A percentile compares a stretch with the other conserved stretches of the same genome.
These are phyloP conservation scores for Yponomeuta sedellus DNA, from an alignment of 2,888 invertebrate species.

Conservation along the genomic window DNA sequence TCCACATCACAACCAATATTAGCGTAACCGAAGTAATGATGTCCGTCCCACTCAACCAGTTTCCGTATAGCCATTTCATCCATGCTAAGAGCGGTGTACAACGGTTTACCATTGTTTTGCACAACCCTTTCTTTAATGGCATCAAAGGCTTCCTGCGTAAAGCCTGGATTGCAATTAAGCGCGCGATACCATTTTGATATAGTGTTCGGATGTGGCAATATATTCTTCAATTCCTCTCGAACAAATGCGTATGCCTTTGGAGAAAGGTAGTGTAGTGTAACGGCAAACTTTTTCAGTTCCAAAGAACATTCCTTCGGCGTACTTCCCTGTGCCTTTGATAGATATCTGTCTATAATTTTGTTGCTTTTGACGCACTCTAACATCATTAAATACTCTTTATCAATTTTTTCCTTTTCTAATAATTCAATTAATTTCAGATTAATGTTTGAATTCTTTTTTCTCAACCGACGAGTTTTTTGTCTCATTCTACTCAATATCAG, in stretches of 20 bases:
- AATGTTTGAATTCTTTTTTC: no score
- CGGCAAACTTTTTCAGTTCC: conserved; percentile 9
- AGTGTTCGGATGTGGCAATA: conserved; percentile 6
- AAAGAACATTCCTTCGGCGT: background rate
- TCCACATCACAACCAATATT: conserved; percentile 21
- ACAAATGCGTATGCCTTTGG: background rate
- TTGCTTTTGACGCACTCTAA: conserved; percentile 1
- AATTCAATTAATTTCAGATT: no score
- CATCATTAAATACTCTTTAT: conserved; percentile 6
- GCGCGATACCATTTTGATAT: conserved; percentile 6
- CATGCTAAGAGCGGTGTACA: conserved; percentile 18
- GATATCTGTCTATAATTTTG: conserved; percentile 3
- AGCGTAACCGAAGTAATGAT: conserved; percentile 14
- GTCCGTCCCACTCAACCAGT: conserved; percentile 19
- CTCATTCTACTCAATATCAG: no score
- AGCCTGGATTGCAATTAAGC: conserved; percentile 9
- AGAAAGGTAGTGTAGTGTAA: conserved; percentile 7
- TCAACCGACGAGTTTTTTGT: no score
- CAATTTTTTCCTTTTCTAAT: background rate
- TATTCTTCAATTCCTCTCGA: conserved; percentile 2
- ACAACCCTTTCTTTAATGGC: background rate
- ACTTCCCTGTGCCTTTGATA: conserved; percentile 6
- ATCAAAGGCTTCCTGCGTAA: conserved; percentile 7
- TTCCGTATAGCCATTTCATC: conserved; percentile 23
- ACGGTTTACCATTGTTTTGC: conserved; percentile 11